Evolutionary conservation across 2,797 vertebrate species (phyloP), one percentile per base, ranked within the genome.

Genomic region (Caiman crocodilus): DNA sequence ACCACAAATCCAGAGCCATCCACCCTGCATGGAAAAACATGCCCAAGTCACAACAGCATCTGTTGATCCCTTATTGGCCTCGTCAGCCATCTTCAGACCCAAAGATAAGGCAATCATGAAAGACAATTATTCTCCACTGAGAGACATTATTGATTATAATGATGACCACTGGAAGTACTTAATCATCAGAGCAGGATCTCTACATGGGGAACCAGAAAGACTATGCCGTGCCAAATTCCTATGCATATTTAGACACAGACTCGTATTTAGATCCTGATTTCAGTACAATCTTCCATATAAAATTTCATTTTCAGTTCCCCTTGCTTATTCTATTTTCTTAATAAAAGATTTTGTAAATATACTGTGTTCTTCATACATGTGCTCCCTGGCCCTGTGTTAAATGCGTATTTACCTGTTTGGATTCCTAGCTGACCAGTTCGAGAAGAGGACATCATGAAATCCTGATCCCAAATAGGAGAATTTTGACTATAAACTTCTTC

Each of bases 401-500:
- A 91, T 56, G 56, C 69, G 91, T 79, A 84, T 50, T 96, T 97
- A 99, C 99, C 99, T 98, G 99, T 98, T 97, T 99, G 99, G 87
- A 99, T 98, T 84, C 99, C 98, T 92, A 99, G 98, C 96, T 99
- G 98, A 90, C 98, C 98, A 94, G 97, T 98, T 93, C 97, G 97
- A n/a, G 98, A 97, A 87, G 97, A 98, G 76, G 98, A 98, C 75
- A 98, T 98, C 97, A 98, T 97, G 94, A 99, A 99, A 97, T 99
- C 99, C 95, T 98, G 99, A 97, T 98, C 99, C 99, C 99, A 99
- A 97, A 99, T 99, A 4, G 99, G 99, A 94, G 99, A 99, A 94
- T 98, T 99, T 92, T 98, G 98, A 97, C 99, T 99, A 97, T 99
- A 99, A 65, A 99, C 99, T 97, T 99, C 99, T 98, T 99, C 99